A percentile compares a stretch with the other conserved stretches of the same genome.
phyloP scores from a whole-genome alignment of 2,797 vertebrate genomes.

The Chelonia mydas region DNA sequence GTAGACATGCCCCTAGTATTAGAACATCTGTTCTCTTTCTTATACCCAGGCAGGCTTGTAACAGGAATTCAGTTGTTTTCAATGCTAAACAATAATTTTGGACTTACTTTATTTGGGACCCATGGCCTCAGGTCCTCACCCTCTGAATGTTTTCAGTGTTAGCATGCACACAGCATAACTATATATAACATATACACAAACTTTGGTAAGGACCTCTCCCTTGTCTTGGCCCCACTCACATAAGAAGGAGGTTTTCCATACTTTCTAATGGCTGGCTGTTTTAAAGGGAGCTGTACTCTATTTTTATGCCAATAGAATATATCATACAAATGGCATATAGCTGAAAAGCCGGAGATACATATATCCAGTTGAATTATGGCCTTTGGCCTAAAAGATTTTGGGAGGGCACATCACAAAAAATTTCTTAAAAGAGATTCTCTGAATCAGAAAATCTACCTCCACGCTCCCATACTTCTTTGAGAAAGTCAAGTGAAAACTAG shows the following conservation, averaged over 20 bases:
- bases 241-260: not conserved
- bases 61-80: not conserved
- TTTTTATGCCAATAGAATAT: not conserved
- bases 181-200: not conserved
- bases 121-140: not conserved
- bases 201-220: not conserved
- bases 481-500: not conserved
- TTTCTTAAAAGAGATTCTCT: not conserved
- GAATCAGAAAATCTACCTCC: not conserved
- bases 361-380: not conserved
- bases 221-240: not conserved
- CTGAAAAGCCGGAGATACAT: not conserved
- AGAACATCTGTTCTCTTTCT: not conserved
- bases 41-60: fast-evolving
- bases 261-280: not conserved
- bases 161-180: not conserved
- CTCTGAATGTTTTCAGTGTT: not conserved
- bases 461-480: not conserved
- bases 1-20: not conserved
- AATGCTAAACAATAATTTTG: not conserved
- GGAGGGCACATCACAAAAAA: not conserved
- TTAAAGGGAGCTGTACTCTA: not conserved
- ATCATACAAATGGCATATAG: fast-evolving
- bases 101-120: not conserved
- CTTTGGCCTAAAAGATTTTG: not conserved